Evolutionary conservation across 1,140 invertebrate genomes (phyloP).

Genomic region (Heliconius nattereri): DNA sequence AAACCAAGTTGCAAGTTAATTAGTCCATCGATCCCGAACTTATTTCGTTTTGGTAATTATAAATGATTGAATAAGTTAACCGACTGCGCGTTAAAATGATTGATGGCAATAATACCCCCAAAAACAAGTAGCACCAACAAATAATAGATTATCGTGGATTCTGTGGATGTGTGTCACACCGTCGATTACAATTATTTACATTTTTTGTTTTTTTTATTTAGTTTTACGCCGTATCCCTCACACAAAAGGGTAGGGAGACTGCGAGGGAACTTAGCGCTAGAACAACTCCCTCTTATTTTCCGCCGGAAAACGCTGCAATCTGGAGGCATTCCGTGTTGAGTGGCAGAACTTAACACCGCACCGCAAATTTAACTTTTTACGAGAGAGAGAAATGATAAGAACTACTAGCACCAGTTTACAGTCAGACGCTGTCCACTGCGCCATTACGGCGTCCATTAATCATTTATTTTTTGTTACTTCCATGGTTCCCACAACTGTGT

Average conservation of each 20-base stretch:
- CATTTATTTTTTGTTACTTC: not conserved
- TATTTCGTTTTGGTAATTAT: conserved; percentile 41
- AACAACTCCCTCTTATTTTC: too few species aligned
- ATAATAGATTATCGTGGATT: conserved; percentile 41
- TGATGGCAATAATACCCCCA: conserved; percentile 41
- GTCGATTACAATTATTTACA: not conserved
- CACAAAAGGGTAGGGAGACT: too few species aligned
- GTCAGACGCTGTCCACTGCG: not conserved
- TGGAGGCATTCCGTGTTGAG: too few species aligned
- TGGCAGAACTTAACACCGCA: too few species aligned
- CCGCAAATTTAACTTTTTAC: too few species aligned
- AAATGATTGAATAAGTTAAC: conserved; percentile 47
- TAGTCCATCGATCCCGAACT: conserved; percentile 38
- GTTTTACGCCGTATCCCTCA: too few species aligned
- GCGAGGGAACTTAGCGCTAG: too few species aligned
- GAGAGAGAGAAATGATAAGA: not conserved
- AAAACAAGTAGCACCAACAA: conserved; percentile 42
- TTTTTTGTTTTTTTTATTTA: too few species aligned
- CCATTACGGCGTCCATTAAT: not conserved
- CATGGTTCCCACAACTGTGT: conserved; percentile 26
- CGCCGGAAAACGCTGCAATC: too few species aligned
- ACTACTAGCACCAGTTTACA: too few species aligned
- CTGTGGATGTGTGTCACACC: conserved; percentile 28
- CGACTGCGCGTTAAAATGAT: conserved; percentile 44
- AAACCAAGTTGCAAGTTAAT: conserved; percentile 34